phyloP scores from a whole-genome alignment of 2,797 vertebrate genomes.

The Gallinago stenura region DNA sequence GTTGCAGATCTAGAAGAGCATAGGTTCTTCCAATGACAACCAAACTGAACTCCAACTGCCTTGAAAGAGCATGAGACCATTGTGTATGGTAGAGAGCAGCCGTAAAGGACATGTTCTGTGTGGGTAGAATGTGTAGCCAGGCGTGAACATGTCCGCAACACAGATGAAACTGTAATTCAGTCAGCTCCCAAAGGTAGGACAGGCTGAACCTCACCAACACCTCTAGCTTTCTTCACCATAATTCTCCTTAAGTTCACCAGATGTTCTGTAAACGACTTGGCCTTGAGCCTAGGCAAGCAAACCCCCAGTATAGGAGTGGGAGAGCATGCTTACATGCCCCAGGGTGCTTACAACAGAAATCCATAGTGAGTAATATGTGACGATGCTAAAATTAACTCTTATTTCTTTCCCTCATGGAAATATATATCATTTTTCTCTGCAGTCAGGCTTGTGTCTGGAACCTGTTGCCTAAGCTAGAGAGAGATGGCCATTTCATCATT shows the following conservation, averaged over 20 bases:
- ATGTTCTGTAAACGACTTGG: not conserved
- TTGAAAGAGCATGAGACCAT: not conserved
- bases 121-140: not conserved
- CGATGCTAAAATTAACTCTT: not conserved
- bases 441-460: not conserved
- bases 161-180: not conserved
- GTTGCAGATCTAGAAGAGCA: not conserved
- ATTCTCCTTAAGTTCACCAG: not conserved
- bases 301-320: too few relatives aligned
- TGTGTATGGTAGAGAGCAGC: not conserved
- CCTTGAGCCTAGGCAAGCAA: not conserved
- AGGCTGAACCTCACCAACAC: not conserved
- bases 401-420: not conserved
- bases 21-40: not conserved
- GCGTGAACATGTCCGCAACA: accelerated
- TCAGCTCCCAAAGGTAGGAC: not conserved
- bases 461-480: not conserved
- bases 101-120: not conserved
- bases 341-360: not conserved
- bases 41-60: not conserved
- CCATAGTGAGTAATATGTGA: not conserved
- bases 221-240: not conserved
- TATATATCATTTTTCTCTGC: not conserved
- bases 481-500: not conserved
- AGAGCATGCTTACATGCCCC: not conserved